Base-by-base conservation (phyloP, 2,888 invertebrate genomes). In the Flabesymbios commensalis region DNA sequence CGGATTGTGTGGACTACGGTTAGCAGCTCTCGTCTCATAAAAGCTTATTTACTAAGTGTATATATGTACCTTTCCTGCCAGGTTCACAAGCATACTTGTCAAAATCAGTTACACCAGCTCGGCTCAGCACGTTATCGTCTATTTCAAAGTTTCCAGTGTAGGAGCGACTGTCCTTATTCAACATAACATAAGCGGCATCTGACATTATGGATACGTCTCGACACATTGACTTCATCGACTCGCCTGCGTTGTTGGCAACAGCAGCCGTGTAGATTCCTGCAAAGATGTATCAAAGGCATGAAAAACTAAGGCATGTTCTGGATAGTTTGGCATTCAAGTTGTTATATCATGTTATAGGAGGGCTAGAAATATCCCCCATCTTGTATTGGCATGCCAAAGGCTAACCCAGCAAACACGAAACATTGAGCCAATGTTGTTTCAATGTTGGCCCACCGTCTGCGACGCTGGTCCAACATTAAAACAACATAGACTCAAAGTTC, bases 221-320 rank as follows among this genome's bases (percentile, higher is more conserved):
- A 71, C 91, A 91, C 67, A 85, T 86, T 0, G 86, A 86, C 29
- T 57, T 64, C 0, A 88, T 86, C n/a, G 71, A 72, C 17, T 81
- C 82, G 3, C 82, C 81, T 76, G 93, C 90, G 28, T 85, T 68
- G 84, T 86, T 85, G 60, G 83, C 83, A 82, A 86, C 85, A 10
- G 97, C 97, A 1, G 97, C 96, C 0, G 98, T 99, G 60, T 90
- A 88, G 72, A 97, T 94, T 7, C 91, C 94, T 91, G 69, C 19
- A 70, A 65, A 67, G 53, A 42, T 14, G 19, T 5, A 28, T 31
- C 7, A 14, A n/a, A 36, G 39, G n/a, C 39, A 36, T 10, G 10
- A 36, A 36, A n/a, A 36, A 14, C 10, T 36, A 10, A 14, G 39
- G n/a, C n/a, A n/a, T 36, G 39, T 36, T 36, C 10, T 10, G 39